Base-by-base conservation (phyloP, 1,140 invertebrate species). In the Tetramorium simillimum region DNA sequence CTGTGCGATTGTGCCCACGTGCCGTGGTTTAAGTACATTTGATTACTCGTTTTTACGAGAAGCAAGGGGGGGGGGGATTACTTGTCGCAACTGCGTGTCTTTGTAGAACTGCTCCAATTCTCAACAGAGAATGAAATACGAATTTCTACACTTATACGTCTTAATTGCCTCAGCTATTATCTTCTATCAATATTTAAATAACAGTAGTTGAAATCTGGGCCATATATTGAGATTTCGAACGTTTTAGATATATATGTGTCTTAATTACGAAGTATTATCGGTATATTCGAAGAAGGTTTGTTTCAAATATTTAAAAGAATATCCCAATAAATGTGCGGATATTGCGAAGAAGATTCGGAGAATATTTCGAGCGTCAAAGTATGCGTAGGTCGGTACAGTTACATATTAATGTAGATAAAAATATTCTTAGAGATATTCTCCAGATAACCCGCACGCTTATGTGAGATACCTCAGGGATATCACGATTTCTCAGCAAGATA, bases 401-500 rank as follows among this genome's bases (percentile, higher is more conserved):
- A 16, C 18, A 46, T 73, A 56, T 65, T 56, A 43, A 65, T 46
- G 18, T 18, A 33, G 10, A 56, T 75, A 60, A 78, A 60, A 43
- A 78, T 78, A 51, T 78, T 51, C 62, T 33, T 75, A 60, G 65
- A 60, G 24, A 78, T 78, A 51, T 33, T 33, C 33, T 16, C 14
- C 4, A 24, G 18, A 37, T 24, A 51, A 14, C n/a, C n/a, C n/a
- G 62, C 37, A 28, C 76, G 43, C 77, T 80, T 51, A 49, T 2
- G 14, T 40, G 60, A 3, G 62, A 65, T 67, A 67, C 18, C 18
- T 63, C 56, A 12, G 21, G 12, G 40, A 78, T 78, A 63, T 78
- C 9, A 69, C n/a, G 62, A 80, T 69, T 80, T 80, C 46, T 12
- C 77, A 80, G 77, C 62, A 5, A 80, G 77, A 80, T 80, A 80